Evolutionary conservation across 2,797 vertebrate species (phyloP).

Genomic region (Dermochelys coriacea): DNA sequence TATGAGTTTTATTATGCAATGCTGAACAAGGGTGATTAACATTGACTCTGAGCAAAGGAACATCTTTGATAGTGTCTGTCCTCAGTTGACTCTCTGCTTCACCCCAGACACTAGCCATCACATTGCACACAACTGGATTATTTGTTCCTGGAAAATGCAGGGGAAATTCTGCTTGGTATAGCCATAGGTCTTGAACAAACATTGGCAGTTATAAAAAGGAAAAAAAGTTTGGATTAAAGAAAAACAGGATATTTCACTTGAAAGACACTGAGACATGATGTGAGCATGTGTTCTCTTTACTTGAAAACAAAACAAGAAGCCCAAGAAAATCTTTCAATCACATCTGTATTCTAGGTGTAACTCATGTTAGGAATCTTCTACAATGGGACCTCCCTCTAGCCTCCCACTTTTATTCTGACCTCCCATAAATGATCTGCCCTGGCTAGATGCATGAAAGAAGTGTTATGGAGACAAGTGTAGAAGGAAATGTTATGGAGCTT

Average conservation of each 20-base stretch:
- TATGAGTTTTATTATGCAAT: not conserved
- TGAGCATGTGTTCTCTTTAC: not conserved
- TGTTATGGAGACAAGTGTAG: not conserved
- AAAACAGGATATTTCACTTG: not conserved
- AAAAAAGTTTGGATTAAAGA: not conserved
- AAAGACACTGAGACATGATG: not conserved
- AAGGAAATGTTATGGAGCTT: not conserved
- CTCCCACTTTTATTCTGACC: not conserved
- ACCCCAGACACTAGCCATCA: not conserved
- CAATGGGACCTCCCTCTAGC: rapidly evolving
- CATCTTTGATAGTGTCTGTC: conserved; percentile 6
- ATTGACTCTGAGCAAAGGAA: not conserved
- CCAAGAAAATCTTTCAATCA: not conserved
- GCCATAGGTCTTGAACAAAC: not conserved
- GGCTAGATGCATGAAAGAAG: not conserved
- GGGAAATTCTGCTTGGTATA: not conserved
- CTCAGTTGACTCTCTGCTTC: not conserved
- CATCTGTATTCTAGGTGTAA: not conserved
- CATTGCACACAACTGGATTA: not conserved
- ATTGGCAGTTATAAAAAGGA: not conserved
- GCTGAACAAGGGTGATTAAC: not conserved
- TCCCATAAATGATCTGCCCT: rapidly evolving
- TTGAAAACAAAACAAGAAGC: not conserved
- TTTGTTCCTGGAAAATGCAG: conserved; percentile 5
- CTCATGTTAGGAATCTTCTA: not conserved